Percentiles rank a stretch among this genome's conserved stretches.
phyloP scores from a whole-genome alignment of 2,888 invertebrate genomes.

The Callosobruchus maculatus region DNA sequence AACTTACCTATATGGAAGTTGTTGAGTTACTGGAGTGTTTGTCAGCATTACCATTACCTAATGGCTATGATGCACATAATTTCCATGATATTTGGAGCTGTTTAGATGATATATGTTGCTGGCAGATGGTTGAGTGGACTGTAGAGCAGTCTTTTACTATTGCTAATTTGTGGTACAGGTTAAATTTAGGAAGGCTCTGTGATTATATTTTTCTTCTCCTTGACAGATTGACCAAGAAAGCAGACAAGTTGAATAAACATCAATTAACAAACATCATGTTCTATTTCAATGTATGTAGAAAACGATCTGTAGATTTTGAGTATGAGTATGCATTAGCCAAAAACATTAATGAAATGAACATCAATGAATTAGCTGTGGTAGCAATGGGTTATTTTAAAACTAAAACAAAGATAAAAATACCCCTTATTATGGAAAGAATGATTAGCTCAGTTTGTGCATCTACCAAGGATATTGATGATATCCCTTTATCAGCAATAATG shows the following conservation, averaged over 20 bases:
- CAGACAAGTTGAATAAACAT: slow-evolving; percentile 56
- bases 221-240: slow-evolving; percentile 56
- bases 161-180: slow-evolving; percentile 62
- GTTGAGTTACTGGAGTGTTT: slow-evolving; percentile 53
- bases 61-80: slow-evolving; percentile 55
- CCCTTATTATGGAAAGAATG: slow-evolving; percentile 49
- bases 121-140: slow-evolving; percentile 51
- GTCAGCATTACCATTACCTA: slow-evolving; percentile 52
- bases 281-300: slow-evolving; percentile 60
- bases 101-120: slow-evolving; percentile 63
- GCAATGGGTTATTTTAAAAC: slow-evolving; percentile 78
- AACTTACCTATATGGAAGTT: slow-evolving; percentile 58
- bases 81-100: slow-evolving; percentile 64
- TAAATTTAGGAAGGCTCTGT: slow-evolving; percentile 50
- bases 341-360: slow-evolving; percentile 54
- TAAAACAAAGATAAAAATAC: slow-evolving; percentile 58
- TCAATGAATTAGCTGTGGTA: slow-evolving; percentile 68
- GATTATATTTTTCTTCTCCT: slow-evolving; percentile 57
- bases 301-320: slow-evolving; percentile 59
- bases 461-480: slow-evolving; percentile 57
- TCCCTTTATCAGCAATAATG: slow-evolving; percentile 63
- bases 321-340: slow-evolving; percentile 58
- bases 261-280: slow-evolving; percentile 68
- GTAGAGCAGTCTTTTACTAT: slow-evolving; percentile 56
- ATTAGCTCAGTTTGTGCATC: slow-evolving; percentile 51